Conservation (phyloP, 2,888 invertebrate species). For the Cremastinae sp. region DNA sequence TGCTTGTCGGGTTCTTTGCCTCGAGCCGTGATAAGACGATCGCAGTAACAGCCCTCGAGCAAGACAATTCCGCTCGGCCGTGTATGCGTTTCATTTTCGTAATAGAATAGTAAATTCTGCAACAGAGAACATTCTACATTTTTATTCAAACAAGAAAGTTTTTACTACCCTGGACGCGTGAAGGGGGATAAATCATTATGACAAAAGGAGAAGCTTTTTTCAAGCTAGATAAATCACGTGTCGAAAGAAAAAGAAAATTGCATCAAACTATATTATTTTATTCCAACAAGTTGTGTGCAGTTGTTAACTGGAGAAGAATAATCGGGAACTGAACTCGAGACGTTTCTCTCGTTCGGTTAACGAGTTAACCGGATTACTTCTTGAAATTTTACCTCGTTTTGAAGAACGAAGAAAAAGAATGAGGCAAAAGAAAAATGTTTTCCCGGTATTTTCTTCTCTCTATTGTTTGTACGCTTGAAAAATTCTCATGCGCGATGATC, state of each 20-base stretch:
- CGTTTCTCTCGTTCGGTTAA: no score
- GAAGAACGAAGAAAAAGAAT: not conserved
- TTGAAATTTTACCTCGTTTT: slow-evolving; percentile 5
- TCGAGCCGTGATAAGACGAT: slow-evolving; percentile 86
- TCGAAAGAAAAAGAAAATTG: no score
- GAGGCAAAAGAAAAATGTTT: not conserved
- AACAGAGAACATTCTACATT: slow-evolving; percentile 71
- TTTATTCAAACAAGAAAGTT: not conserved
- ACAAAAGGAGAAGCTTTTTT: no score
- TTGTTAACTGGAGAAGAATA: not conserved
- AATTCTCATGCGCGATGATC: slow-evolving; percentile 30
- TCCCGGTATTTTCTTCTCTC: no score
- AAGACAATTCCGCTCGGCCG: slow-evolving; percentile 92
- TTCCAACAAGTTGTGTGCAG: no score
- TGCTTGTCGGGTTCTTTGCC: slow-evolving; percentile 81
- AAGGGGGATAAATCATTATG: no score
- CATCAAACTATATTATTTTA: no score
- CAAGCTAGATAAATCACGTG: no score
- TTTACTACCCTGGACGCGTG: not conserved
- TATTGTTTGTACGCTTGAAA: not conserved
- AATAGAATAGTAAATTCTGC: slow-evolving; percentile 95
- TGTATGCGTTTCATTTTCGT: slow-evolving; percentile 90
- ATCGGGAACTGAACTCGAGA: no score
- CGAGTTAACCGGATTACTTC: slow-evolving; percentile 2
- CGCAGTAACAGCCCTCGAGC: slow-evolving; percentile 94